A percentile compares a stretch with the other conserved stretches of the same genome.
These are phyloP conservation scores for Anguilla anguilla DNA, from an alignment of 2,797 vertebrate genomes.

Conservation along the genomic window DNA sequence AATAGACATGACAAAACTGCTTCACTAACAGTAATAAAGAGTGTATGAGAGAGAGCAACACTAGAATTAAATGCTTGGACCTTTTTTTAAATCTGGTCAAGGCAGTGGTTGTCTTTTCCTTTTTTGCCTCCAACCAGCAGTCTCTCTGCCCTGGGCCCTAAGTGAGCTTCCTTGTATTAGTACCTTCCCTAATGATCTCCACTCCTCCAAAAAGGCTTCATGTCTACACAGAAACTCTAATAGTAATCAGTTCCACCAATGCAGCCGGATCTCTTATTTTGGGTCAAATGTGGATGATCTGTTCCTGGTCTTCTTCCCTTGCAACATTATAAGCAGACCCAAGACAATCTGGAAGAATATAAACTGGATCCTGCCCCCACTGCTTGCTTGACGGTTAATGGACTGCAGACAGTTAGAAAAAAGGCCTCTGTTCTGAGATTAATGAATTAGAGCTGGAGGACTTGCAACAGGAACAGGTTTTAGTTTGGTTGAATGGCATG, in stretches of 20 bases:
- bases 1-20: constrained; percentile 63
- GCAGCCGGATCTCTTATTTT: constrained; percentile 11
- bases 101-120: constrained; percentile 65
- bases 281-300: constrained; percentile 25
- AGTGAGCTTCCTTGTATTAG: constrained; percentile 9
- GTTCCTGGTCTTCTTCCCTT: constrained; percentile 5
- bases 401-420: constrained; percentile 15
- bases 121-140: constrained; percentile 43
- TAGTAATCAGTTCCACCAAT: constrained; percentile 9
- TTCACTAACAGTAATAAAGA: constrained; percentile 36
- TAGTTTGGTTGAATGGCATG: constrained; percentile 10
- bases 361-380: background rate
- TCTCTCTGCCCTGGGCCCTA: constrained; percentile 54
- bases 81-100: constrained; percentile 62
- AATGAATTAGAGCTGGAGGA: constrained; percentile 26
- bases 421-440: constrained; percentile 27
- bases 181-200: constrained; percentile 57
- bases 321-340: background rate
- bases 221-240: constrained; percentile 11
- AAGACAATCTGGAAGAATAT: constrained; percentile 28
- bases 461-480: constrained; percentile 21
- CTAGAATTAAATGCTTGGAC: constrained; percentile 44
- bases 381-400: constrained; percentile 22
- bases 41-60: constrained; percentile 6
- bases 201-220: constrained; percentile 43